Conservation (phyloP, 2,797 vertebrate species). For the Microchirus variegatus region DNA sequence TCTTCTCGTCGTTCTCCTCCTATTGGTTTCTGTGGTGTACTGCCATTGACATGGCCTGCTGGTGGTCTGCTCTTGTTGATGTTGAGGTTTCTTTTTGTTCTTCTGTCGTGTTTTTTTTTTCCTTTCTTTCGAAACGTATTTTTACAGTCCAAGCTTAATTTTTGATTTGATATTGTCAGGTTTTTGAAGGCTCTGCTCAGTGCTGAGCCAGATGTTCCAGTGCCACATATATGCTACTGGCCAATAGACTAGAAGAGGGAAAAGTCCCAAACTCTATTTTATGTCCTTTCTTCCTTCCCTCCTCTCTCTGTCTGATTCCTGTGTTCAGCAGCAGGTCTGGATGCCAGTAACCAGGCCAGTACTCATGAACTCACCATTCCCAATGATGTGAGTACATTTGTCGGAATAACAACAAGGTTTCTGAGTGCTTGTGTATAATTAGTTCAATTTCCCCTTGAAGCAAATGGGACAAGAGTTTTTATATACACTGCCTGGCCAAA, state of each 20-base stretch:
- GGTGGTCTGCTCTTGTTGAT: conserved; percentile 81
- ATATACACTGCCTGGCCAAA: too few species aligned
- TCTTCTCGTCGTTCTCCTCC: conserved; percentile 68
- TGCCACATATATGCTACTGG: conserved; percentile 13
- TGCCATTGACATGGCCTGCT: conserved; percentile 79
- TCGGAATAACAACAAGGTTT: not conserved
- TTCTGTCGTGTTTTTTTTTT: conserved; percentile 37
- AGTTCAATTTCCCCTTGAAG: not conserved
- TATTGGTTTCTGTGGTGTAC: conserved; percentile 68
- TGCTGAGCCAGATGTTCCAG: conserved; percentile 25
- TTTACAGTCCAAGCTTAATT: not conserved
- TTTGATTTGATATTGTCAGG: conserved; percentile 3
- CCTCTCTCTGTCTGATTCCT: conserved; percentile 56
- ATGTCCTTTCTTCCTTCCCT: conserved; percentile 52
- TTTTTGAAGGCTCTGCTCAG: conserved; percentile 22
- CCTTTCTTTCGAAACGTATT: not conserved
- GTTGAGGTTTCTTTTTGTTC: conserved; percentile 73
- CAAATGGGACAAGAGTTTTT: too few species aligned
- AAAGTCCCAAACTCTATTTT: conserved; percentile 68
- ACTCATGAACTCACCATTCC: conserved; percentile 99
- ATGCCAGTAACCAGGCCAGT: conserved; percentile 97
- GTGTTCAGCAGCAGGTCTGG: conserved; percentile 89
- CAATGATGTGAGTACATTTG: conserved; percentile 94
- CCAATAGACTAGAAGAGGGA: conserved; percentile 14
- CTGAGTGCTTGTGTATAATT: not conserved